phyloP scores from a whole-genome alignment of 2,797 vertebrate genomes.

The Molossus molossus region DNA sequence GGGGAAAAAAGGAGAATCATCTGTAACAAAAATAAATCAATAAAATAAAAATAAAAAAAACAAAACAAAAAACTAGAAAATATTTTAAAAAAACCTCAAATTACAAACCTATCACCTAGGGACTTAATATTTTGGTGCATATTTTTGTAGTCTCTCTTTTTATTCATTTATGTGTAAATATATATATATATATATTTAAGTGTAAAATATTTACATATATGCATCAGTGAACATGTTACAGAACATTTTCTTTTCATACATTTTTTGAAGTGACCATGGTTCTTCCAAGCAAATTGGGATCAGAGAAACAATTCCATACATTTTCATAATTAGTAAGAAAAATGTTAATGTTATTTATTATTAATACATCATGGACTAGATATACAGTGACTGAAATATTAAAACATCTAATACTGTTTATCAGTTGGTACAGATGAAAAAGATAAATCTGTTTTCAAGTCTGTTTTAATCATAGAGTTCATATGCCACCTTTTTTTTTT shows the following conservation, averaged over 20 bases:
- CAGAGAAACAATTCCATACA: background rate
- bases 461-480: background rate
- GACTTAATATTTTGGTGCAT: background rate
- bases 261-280: slow-evolving; percentile 46
- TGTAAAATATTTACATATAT: background rate
- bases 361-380: background rate
- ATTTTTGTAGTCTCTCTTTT: background rate
- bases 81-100: background rate
- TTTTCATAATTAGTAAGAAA: slow-evolving; percentile 68
- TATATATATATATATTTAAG: background rate
- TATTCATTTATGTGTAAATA: background rate
- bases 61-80: slow-evolving; percentile 57
- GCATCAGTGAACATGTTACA: background rate
- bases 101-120: background rate
- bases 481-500: background rate
- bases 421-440: background rate
- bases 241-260: slow-evolving; percentile 46
- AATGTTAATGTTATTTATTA: slow-evolving; percentile 62
- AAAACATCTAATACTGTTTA: background rate
- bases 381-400: background rate
- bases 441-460: background rate
- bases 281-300: slow-evolving; percentile 55
- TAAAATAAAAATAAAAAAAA: too few relatives aligned
- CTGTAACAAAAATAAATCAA: too few relatives aligned
- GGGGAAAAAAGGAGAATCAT: too few relatives aligned